phyloP scores from a whole-genome alignment of 1,140 invertebrate species.

The Dufourea novaeangliae region DNA sequence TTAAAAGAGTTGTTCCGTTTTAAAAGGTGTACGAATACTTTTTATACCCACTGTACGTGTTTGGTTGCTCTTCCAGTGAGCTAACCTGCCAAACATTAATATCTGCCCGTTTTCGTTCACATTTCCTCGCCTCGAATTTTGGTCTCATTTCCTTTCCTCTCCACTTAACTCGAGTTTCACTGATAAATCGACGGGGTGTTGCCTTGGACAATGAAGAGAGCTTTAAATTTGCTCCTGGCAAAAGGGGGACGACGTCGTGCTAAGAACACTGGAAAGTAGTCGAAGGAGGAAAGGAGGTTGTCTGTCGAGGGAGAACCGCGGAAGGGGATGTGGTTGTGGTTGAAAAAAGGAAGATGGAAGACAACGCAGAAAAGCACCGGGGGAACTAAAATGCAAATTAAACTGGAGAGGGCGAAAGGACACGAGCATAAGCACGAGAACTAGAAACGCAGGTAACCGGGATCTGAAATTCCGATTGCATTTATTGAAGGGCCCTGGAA shows the following conservation, averaged over 20 bases:
- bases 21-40: no score
- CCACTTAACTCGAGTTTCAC: slow-evolving; percentile 34
- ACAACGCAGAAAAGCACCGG: not conserved
- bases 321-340: not conserved
- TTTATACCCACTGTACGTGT: no score
- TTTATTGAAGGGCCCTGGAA: slow-evolving; percentile 40
- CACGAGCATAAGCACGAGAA: slow-evolving; percentile 22
- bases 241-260: not conserved
- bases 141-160: slow-evolving; percentile 10
- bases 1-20: no score
- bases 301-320: not conserved
- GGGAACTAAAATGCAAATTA: not conserved
- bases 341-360: not conserved
- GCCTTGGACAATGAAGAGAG: slow-evolving; percentile 8
- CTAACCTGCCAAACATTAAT: slow-evolving; percentile 21
- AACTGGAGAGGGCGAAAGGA: not conserved
- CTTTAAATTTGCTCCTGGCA: slow-evolving; percentile 35
- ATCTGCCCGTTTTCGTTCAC: slow-evolving; percentile 14
- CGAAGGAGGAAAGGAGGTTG: not conserved
- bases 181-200: slow-evolving; percentile 51
- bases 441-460: slow-evolving; percentile 23
- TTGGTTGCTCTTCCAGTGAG: not conserved
- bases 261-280: not conserved
- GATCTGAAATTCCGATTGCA: slow-evolving; percentile 62
- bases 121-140: not conserved